Evolutionary conservation across 2,797 vertebrate species (phyloP).

Genomic region (Hippocampus kuda): DNA sequence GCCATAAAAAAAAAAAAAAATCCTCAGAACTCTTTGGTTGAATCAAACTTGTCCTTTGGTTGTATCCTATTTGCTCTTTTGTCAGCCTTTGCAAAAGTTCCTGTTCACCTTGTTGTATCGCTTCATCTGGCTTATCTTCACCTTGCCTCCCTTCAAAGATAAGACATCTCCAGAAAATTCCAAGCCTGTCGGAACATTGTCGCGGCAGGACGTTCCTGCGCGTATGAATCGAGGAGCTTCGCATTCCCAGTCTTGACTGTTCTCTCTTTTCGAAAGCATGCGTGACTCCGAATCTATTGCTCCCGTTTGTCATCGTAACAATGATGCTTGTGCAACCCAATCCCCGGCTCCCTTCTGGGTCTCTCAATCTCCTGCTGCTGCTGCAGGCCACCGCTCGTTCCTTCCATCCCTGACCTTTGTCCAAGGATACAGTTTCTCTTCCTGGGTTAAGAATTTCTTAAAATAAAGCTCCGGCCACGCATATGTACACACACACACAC

Average conservation of each 20-base stretch:
- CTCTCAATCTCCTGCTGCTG: slow-evolving; percentile 30
- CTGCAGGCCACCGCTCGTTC: slow-evolving; percentile 51
- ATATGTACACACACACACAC: slow-evolving; percentile 17
- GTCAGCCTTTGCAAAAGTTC: slow-evolving; percentile 23
- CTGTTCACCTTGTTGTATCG: slow-evolving; percentile 40
- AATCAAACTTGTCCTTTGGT: neutral
- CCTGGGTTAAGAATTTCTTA: slow-evolving; percentile 57
- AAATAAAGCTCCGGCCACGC: slow-evolving; percentile 53
- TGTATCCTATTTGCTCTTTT: neutral
- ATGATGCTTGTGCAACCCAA: slow-evolving; percentile 63
- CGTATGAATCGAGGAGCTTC: slow-evolving; percentile 50
- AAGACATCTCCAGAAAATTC: slow-evolving; percentile 36
- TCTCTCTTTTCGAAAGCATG: slow-evolving; percentile 56
- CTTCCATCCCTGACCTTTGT: slow-evolving; percentile 61
- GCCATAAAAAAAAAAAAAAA: slow-evolving; percentile 12
- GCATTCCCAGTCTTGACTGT: slow-evolving; percentile 53
- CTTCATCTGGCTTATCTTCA: slow-evolving; percentile 45
- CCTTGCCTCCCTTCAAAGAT: slow-evolving; percentile 45
- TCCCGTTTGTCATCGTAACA: slow-evolving; percentile 56
- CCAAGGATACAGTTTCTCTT: slow-evolving; percentile 56
- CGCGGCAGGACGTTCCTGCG: slow-evolving; percentile 42
- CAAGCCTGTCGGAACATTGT: slow-evolving; percentile 39
- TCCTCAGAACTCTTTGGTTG: slow-evolving; percentile 10
- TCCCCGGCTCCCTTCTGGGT: slow-evolving; percentile 27
- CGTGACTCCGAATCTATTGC: slow-evolving; percentile 45